phyloP scores from a whole-genome alignment of 2,797 vertebrate species.

The Somateria mollissima region DNA sequence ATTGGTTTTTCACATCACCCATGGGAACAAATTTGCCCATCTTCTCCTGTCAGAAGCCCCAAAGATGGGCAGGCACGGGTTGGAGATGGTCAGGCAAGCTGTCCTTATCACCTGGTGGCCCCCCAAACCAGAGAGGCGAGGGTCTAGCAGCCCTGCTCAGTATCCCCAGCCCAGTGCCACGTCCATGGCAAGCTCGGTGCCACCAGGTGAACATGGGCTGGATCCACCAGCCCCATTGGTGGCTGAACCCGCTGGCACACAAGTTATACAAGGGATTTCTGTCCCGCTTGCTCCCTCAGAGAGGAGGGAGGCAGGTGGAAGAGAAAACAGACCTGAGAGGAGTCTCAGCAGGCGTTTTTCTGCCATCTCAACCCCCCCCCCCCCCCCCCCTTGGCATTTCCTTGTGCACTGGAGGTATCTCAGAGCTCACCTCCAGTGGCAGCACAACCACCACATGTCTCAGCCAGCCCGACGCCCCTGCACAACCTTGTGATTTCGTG shows the following conservation, averaged over 20 bases:
- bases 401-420: neutral
- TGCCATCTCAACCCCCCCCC: neutral
- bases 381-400: neutral
- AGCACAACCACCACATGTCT: neutral
- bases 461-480: rapidly evolving
- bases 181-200: neutral
- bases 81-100: neutral
- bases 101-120: neutral
- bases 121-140: neutral
- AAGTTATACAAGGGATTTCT: neutral
- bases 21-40: neutral
- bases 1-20: neutral
- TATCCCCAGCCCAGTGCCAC: neutral
- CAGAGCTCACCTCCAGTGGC: neutral
- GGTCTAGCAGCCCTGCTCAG: neutral
- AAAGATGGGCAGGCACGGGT: neutral
- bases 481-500: neutral
- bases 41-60: neutral
- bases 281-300: neutral
- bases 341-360: neutral
- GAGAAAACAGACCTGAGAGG: neutral
- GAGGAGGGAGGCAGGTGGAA: neutral
- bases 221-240: neutral
- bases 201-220: neutral
- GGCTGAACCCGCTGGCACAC: neutral